A percentile compares a stretch with the other conserved stretches of the same genome.
These are phyloP conservation scores for Anoplophora glabripennis DNA, from an alignment of 1,140 invertebrate species.

Conservation along the genomic window DNA sequence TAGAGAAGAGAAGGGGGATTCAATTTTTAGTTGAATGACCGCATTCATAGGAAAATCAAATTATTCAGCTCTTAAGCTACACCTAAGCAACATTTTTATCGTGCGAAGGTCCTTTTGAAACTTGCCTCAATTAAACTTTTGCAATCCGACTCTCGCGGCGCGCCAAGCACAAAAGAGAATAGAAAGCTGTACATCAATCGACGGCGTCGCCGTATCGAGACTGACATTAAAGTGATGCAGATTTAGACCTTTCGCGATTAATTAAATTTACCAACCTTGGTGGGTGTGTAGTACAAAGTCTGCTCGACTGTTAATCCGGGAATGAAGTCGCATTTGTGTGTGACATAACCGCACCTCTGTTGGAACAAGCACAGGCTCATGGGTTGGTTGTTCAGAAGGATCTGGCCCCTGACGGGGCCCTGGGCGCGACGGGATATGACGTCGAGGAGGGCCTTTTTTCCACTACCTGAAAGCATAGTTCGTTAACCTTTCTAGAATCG, in stretches of 20 bases:
- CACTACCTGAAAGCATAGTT: conserved; percentile 63
- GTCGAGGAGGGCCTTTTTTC: conserved; percentile 85
- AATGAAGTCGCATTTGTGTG: conserved; percentile 76
- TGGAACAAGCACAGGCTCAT: conserved; percentile 79
- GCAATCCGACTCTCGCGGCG: too few relatives aligned
- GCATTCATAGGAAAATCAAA: too few relatives aligned
- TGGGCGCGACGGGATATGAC: conserved; percentile 78
- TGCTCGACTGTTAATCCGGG: conserved; percentile 83
- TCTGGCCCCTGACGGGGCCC: conserved; percentile 75
- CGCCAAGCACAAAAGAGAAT: too few relatives aligned
- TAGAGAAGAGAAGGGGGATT: too few relatives aligned
- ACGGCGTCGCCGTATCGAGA: background rate
- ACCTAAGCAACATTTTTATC: too few relatives aligned
- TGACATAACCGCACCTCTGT: conserved; percentile 80
- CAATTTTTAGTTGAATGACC: too few relatives aligned
- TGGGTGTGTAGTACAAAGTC: conserved; percentile 76
- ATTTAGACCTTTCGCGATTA: background rate
- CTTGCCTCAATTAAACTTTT: too few relatives aligned
- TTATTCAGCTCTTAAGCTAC: too few relatives aligned
- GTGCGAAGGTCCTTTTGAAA: too few relatives aligned
- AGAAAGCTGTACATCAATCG: background rate
- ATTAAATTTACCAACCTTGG: conserved; percentile 55
- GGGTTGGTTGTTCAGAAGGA: conserved; percentile 79
- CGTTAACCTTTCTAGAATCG: background rate
- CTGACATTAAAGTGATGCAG: background rate